phyloP scores from a whole-genome alignment of 1,140 invertebrate genomes.

The Diprion similis region DNA sequence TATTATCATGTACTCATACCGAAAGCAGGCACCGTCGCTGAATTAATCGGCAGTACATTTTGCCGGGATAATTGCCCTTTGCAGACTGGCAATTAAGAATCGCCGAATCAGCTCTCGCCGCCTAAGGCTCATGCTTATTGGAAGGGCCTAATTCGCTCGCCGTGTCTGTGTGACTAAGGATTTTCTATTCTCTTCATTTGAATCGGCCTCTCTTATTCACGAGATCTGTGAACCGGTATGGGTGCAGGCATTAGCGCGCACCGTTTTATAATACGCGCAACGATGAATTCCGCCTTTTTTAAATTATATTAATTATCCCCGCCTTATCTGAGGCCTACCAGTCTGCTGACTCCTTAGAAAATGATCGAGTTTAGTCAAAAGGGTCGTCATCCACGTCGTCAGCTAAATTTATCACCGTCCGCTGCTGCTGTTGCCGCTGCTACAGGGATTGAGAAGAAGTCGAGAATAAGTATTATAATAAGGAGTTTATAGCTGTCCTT shows the following conservation, averaged over 20 bases:
- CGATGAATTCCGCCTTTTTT: no score
- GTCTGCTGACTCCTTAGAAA: constrained; percentile 5
- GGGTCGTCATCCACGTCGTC: neutral
- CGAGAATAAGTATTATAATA: no score
- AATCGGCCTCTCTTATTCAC: neutral
- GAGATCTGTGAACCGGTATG: no score
- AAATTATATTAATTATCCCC: neutral
- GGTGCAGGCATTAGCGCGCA: no score
- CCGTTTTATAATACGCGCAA: no score
- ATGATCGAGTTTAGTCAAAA: constrained; percentile 3
- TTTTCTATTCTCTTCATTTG: neutral
- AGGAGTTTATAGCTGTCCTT: no score
- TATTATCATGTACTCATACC: neutral
- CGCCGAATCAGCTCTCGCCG: neutral
- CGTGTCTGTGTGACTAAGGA: neutral
- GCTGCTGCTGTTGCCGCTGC: no score
- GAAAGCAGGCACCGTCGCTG: neutral
- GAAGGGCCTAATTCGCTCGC: neutral
- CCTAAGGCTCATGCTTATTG: neutral
- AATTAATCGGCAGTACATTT: constrained; percentile 13
- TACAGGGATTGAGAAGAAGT: no score
- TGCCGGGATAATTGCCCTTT: neutral
- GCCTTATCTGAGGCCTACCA: neutral
- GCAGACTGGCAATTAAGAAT: constrained; percentile 3
- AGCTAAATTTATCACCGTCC: constrained; percentile 1